Percentiles rank a stretch among this genome's conserved stretches.
These are phyloP conservation scores for Eupleurogrammus muticus DNA, from an alignment of 2,797 vertebrate genomes.

Conservation along the genomic window DNA sequence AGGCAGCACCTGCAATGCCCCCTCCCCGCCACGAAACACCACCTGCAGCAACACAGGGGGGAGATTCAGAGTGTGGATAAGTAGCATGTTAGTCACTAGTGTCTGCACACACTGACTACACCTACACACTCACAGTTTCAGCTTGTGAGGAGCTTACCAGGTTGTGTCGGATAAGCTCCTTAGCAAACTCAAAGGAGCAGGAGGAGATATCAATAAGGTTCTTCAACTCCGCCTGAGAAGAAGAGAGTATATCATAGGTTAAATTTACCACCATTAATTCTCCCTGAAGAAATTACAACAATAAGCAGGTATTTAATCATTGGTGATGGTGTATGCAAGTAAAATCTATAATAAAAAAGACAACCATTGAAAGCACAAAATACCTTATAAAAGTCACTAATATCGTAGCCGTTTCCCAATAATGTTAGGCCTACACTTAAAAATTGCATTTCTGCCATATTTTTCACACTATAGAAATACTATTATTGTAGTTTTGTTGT, in stretches of 20 bases:
- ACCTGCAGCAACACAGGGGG: slow-evolving; percentile 81
- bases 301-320: background rate
- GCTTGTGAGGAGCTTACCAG: slow-evolving; percentile 84
- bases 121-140: slow-evolving; percentile 24
- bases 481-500: no score
- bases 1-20: slow-evolving; percentile 93
- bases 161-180: slow-evolving; percentile 97
- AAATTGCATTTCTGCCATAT: no score
- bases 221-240: slow-evolving; percentile 92
- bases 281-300: slow-evolving; percentile 4
- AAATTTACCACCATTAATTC: slow-evolving; percentile 6
- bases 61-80: slow-evolving; percentile 23
- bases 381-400: background rate
- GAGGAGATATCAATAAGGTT: slow-evolving; percentile 94
- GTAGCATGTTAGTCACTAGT: slow-evolving; percentile 10
- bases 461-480: no score
- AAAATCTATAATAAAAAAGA: background rate
- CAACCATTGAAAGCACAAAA: background rate
- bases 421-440: background rate
- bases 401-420: background rate
- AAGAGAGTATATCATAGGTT: slow-evolving; percentile 8
- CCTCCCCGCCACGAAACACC: slow-evolving; percentile 97
- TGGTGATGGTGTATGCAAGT: background rate
- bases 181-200: slow-evolving; percentile 96
- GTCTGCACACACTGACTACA: background rate